Evolutionary conservation across 2,113 vertebrate species (phyloP), one percentile per base, ranked within the genome.

Genomic region (Peromyscus californicus): DNA sequence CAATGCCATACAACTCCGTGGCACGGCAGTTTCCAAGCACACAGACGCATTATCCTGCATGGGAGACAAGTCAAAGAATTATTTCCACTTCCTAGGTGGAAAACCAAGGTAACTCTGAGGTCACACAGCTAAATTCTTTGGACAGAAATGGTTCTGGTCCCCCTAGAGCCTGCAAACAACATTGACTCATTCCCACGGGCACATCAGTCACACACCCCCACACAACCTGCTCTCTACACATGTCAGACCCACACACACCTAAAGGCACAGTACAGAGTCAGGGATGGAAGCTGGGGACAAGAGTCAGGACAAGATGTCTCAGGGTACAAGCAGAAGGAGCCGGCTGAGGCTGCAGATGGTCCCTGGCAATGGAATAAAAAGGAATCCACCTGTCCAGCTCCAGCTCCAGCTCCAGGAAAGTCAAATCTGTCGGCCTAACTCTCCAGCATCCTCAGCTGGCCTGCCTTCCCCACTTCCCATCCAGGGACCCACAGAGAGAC

Each of bases 291-390:
- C 13, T 8, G 4, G 45, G 0, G 31, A 42, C n/a, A 13, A n/a
- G 70, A 31, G 39, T 1, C 4, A 8, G 61, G 48, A 78, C 75
- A 70, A 1, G 51, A 87, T 33, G 31, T n/a, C 51, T 63, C 1
- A 0, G 42, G 22, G 45, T 16, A 5, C 19, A 21, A 75, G 36
- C 54, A 48, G 79, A 39, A 84, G 33, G 7, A 16, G n/a, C 4
- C 59, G 5, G 7, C 13, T 10, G 80, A 57, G 17, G 12, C 4
- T 2, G 3, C 19, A 63, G n/a, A 78, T n/a, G 75, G 59, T 24
- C 42, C 9, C 0, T 0, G 67, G 45, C 45, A 90, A 86, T n/a
- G 7, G 22, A 33, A 2, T 0, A 4, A 2, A 0, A 19, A 26
- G 0, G 45, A 42, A 16, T 21, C 21, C 16, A 5, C 42, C 4